Evolutionary conservation across 2,797 vertebrate genomes (phyloP).

Genomic region (Gallinago solitaria): DNA sequence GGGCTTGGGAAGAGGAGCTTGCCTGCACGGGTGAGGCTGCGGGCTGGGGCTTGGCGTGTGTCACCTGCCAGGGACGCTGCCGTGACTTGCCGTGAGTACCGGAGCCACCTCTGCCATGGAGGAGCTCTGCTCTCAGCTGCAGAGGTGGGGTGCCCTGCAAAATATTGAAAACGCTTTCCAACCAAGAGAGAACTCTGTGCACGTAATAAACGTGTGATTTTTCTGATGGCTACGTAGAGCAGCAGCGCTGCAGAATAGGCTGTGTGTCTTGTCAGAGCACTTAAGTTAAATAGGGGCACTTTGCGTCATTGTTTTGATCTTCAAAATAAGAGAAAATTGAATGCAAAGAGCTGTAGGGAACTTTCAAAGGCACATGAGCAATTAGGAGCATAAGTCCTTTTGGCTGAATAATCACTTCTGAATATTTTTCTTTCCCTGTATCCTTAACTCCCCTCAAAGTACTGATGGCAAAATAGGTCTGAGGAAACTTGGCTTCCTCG

Average conservation of each 20-base stretch:
- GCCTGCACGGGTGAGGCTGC: not conserved
- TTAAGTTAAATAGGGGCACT: conserved; percentile 65
- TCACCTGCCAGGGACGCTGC: not conserved
- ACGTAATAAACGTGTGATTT: not conserved
- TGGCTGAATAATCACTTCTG: conserved; percentile 53
- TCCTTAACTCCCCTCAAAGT: conserved; percentile 15
- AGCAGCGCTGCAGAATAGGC: conserved; percentile 29
- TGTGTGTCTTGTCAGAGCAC: conserved; percentile 52
- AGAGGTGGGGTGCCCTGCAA: not conserved
- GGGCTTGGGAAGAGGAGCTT: not conserved
- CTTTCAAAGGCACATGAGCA: conserved; percentile 59
- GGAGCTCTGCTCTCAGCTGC: not conserved
- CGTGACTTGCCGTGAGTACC: fast-evolving
- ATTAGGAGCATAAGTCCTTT: conserved; percentile 54
- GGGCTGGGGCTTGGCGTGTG: fast-evolving
- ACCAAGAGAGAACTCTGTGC: not conserved
- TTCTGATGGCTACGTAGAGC: not conserved
- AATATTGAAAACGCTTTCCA: not conserved
- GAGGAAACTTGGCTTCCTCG: not conserved
- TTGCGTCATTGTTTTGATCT: conserved; percentile 64
- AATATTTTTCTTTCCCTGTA: conserved; percentile 33
- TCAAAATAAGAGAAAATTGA: conserved; percentile 67
- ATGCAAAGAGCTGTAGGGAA: conserved; percentile 61
- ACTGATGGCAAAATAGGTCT: not conserved
- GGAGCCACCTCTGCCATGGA: fast-evolving